phyloP scores from a whole-genome alignment of 2,888 invertebrate genomes.

The Ferrisia virgata region DNA sequence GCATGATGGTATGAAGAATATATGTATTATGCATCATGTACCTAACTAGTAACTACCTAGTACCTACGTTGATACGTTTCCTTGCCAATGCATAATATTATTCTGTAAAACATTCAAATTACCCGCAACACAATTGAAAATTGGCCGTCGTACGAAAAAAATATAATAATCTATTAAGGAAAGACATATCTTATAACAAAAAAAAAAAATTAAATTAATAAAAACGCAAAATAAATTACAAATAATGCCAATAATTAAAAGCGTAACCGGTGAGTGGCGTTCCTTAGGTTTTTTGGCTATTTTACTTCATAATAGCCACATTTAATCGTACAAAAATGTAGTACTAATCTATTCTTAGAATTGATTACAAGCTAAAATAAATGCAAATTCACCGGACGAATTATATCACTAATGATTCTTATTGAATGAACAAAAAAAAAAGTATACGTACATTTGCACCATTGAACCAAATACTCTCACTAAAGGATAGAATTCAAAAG shows the following conservation, averaged over 20 bases:
- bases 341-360: background rate
- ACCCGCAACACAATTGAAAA: background rate
- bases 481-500: background rate
- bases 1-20: background rate
- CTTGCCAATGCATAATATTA: background rate
- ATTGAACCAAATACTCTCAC: background rate
- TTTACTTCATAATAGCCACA: background rate
- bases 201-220: background rate
- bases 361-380: background rate
- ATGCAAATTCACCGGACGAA: constrained; percentile 14
- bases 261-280: background rate
- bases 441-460: background rate
- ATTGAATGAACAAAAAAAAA: background rate
- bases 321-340: background rate
- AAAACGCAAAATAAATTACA: background rate
- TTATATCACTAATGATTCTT: background rate
- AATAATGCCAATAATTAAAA: background rate
- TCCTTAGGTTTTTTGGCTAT: background rate
- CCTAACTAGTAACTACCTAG: too few species aligned
- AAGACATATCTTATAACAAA: background rate
- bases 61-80: too few species aligned
- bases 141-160: background rate
- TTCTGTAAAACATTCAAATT: background rate
- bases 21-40: background rate
- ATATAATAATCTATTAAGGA: background rate